These are phyloP conservation scores for Caenorhabditis virilis DNA, from an alignment of 2,888 invertebrate species.

Conservation along the genomic window DNA sequence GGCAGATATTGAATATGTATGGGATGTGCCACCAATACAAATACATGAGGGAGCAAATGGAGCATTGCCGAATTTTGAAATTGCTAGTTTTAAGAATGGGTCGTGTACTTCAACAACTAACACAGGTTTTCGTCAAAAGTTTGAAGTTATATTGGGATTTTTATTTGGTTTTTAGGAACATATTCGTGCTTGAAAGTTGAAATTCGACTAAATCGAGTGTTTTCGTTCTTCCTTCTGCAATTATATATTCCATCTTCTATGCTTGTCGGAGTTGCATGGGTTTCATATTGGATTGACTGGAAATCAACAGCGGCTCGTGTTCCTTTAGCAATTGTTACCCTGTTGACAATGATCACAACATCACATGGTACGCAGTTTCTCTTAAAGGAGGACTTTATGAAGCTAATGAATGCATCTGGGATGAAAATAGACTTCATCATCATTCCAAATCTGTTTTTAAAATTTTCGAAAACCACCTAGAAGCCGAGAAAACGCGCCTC, in stretches of 20 bases:
- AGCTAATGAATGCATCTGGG: too few relatives aligned
- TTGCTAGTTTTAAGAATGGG: conserved; percentile 89
- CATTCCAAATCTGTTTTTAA: too few relatives aligned
- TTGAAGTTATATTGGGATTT: neutral
- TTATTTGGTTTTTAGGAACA: conserved; percentile 25
- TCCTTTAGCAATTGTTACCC: conserved; percentile 67
- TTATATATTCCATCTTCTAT: conserved; percentile 62
- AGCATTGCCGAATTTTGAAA: conserved; percentile 86
- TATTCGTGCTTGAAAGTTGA: conserved; percentile 67
- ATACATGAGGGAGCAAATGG: conserved; percentile 72
- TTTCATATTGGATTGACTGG: conserved; percentile 68
- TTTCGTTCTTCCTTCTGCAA: conserved; percentile 68
- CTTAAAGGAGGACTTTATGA: too few relatives aligned
- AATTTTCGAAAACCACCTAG: too few relatives aligned
- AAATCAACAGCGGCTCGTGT: conserved; percentile 68
- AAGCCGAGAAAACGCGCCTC: too few relatives aligned
- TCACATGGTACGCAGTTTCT: conserved; percentile 63
- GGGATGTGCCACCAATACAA: conserved; percentile 81
- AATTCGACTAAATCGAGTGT: conserved; percentile 64
- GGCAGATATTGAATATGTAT: conserved; percentile 90
- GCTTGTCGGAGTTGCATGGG: conserved; percentile 63
- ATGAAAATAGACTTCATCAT: too few relatives aligned
- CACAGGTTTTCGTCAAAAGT: conserved; percentile 77
- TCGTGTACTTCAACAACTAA: conserved; percentile 95
- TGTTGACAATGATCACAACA: conserved; percentile 68